These are phyloP conservation scores for Volucella inanis DNA, from an alignment of 2,888 invertebrate genomes.

Conservation along the genomic window DNA sequence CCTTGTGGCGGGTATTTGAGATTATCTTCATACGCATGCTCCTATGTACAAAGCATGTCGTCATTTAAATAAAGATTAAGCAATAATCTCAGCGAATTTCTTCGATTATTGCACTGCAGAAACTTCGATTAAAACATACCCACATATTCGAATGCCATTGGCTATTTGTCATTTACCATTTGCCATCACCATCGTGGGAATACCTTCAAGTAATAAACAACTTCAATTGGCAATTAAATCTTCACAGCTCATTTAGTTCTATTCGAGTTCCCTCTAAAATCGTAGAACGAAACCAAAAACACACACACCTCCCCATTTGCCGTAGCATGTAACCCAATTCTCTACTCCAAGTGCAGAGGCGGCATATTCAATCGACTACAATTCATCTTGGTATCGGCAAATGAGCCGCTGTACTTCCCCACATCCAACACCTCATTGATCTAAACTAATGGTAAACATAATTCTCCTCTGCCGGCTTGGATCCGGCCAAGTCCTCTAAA, in stretches of 20 bases:
- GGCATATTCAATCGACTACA: conserved; percentile 54
- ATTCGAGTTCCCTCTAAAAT: conserved; percentile 1
- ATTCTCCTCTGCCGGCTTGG: conserved; percentile 49
- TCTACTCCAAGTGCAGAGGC: conserved; percentile 61
- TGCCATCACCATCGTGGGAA: conserved; percentile 47
- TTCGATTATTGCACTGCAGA: too few relatives aligned
- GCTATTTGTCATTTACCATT: conserved; percentile 10
- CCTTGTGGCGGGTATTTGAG: too few relatives aligned
- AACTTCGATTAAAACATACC: too few relatives aligned
- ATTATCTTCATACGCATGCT: too few relatives aligned
- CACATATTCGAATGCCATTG: conserved; percentile 13
- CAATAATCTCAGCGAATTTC: too few relatives aligned
- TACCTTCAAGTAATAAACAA: conserved; percentile 35
- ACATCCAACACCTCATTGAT: conserved; percentile 71
- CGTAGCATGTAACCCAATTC: conserved; percentile 58
- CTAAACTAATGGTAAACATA: conserved; percentile 71
- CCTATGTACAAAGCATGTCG: too few relatives aligned
- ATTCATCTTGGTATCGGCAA: conserved; percentile 62
- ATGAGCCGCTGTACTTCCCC: conserved; percentile 51
- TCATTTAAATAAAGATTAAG: too few relatives aligned
- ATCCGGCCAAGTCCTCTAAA: conserved; percentile 40
- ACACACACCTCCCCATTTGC: conserved; percentile 45
- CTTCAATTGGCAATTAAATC: conserved; percentile 38
- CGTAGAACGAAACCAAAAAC: conserved; percentile 19
- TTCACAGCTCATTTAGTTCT: conserved; percentile 32